Conservation (phyloP, 2,888 invertebrate genomes). For the Conomelus anceps region DNA sequence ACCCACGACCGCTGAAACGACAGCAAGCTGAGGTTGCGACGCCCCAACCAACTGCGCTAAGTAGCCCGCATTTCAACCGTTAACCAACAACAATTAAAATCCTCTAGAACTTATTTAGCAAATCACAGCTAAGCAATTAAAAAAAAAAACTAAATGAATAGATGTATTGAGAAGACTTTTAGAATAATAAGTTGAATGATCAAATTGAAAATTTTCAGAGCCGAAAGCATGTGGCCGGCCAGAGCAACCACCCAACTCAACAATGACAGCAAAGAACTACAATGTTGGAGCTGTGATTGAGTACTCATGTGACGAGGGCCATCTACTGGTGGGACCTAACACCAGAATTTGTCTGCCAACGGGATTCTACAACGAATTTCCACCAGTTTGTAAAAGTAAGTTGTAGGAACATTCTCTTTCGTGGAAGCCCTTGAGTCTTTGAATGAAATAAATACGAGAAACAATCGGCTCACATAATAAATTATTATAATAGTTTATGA, state of each 20-base stretch:
- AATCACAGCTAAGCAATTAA: too few species aligned
- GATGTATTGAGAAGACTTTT: background rate
- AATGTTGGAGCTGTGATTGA: constrained; percentile 77
- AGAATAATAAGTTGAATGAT: too few species aligned
- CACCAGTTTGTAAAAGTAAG: constrained; percentile 89
- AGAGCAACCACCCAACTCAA: constrained; percentile 89
- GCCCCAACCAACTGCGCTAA: too few species aligned
- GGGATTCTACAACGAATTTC: constrained; percentile 89
- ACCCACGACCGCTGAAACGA: too few species aligned
- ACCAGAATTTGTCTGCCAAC: constrained; percentile 79
- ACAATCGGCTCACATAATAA: too few species aligned
- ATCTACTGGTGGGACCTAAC: constrained; percentile 77
- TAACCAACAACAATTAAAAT: too few species aligned
- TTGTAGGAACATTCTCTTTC: constrained; percentile 29
- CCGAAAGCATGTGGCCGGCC: constrained; percentile 87
- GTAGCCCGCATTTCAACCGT: too few species aligned
- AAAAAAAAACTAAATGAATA: background rate
- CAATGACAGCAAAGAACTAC: constrained; percentile 68
- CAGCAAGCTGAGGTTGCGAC: too few species aligned
- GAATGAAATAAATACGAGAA: too few species aligned
- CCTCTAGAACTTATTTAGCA: too few species aligned
- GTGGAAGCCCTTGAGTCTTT: too few species aligned
- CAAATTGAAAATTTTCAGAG: constrained; percentile 50
- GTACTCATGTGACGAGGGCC: constrained; percentile 79
- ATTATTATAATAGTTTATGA: too few species aligned